Base-by-base conservation (phyloP, 2,113 vertebrate genomes). In the Glaucomys volans region DNA sequence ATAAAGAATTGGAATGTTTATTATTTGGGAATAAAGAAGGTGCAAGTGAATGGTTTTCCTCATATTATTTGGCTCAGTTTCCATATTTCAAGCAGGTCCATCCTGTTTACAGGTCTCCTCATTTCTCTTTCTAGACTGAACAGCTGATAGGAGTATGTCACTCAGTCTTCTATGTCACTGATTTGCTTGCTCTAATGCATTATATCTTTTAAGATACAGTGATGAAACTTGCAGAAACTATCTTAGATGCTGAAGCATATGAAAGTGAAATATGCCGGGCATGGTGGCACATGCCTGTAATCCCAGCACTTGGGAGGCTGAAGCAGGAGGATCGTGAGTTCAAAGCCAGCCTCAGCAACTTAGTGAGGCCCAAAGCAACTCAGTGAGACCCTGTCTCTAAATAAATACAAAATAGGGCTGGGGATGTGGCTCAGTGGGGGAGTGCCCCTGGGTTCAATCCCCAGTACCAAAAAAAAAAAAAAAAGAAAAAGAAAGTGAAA, bases 401-500 rank as follows among this genome's bases (percentile, higher is more conserved):
- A n/a, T n/a, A n/a, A n/a, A n/a, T n/a, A n/a, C n/a, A n/a, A n/a
- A n/a, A n/a, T n/a, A n/a, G n/a, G n/a, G n/a, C n/a, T n/a, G n/a
- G n/a, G n/a, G n/a, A n/a, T n/a, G n/a, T n/a, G n/a, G n/a, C n/a
- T n/a, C n/a, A n/a, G n/a, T n/a, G n/a, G n/a, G n/a, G n/a, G n/a
- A n/a, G n/a, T n/a, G n/a, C n/a, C n/a, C n/a, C n/a, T n/a, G n/a
- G n/a, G n/a, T n/a, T n/a, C n/a, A n/a, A n/a, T n/a, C n/a, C n/a
- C n/a, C n/a, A n/a, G n/a, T n/a, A n/a, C n/a, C n/a, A n/a, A n/a
- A n/a, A n/a, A n/a, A n/a, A n/a, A n/a, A n/a, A n/a, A n/a, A n/a
- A n/a, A n/a, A n/a, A n/a, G n/a, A n/a, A n/a, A n/a, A n/a, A n/a
- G 17, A 92, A 93, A 95, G 57, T 35, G 47, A 87, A 42, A 77